Evolutionary conservation across 2,888 invertebrate species (phyloP).

Genomic region (Cecidostiba fungosa): DNA sequence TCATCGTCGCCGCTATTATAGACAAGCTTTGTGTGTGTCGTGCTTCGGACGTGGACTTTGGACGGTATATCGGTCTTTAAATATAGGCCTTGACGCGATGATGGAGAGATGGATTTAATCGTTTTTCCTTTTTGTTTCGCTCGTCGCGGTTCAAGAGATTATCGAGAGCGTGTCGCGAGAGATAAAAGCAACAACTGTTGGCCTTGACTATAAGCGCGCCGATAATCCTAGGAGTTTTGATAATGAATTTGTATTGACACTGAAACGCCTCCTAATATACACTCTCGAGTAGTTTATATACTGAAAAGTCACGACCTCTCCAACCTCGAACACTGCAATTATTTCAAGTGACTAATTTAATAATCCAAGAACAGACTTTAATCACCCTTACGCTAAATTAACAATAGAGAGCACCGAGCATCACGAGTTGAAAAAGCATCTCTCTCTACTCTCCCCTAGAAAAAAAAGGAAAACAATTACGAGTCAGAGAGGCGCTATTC

Average conservation of each 20-base stretch:
- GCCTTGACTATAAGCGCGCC: conserved; percentile 30
- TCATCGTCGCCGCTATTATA: too few species aligned
- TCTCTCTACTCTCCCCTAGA: not conserved
- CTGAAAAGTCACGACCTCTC: not conserved
- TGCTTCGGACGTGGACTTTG: conserved; percentile 31
- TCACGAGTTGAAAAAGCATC: not conserved
- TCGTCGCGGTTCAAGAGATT: conserved; percentile 52
- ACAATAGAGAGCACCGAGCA: not conserved
- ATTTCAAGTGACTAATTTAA: not conserved
- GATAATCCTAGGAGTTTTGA: conserved; percentile 24
- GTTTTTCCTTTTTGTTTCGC: not conserved
- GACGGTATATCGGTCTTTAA: conserved; percentile 18
- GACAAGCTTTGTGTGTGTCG: too few species aligned
- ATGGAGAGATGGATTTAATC: not conserved
- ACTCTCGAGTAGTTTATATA: too few species aligned
- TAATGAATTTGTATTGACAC: conserved; percentile 29
- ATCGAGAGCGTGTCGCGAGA: conserved; percentile 13
- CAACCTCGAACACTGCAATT: too few species aligned
- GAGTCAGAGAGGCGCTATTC: not conserved
- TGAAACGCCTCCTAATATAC: not conserved
- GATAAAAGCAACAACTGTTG: conserved; percentile 32
- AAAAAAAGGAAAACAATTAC: conserved; percentile 11
- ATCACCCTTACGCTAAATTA: not conserved
- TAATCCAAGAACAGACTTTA: not conserved
- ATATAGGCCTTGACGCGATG: conserved; percentile 9